phyloP scores from a whole-genome alignment of 2,113 vertebrate species.

The Pachyramphus minor region DNA sequence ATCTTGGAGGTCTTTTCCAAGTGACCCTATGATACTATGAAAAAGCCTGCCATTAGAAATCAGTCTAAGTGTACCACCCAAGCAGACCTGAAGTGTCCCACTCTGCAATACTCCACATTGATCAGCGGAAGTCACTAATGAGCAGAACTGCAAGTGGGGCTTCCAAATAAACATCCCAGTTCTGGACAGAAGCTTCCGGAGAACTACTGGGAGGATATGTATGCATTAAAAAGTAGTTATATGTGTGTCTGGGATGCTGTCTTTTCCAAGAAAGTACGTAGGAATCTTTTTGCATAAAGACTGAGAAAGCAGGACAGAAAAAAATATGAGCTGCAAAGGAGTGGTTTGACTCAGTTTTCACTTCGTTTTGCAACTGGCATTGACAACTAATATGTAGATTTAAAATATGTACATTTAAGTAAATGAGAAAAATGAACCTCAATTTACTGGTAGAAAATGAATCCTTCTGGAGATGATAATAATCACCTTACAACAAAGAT shows the following conservation, averaged over 20 bases:
- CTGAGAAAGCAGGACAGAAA: neutral
- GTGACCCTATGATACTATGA: neutral
- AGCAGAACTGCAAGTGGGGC: neutral
- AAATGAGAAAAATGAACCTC: neutral
- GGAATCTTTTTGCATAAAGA: neutral
- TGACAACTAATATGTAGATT: neutral
- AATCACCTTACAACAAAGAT: conserved; percentile 1
- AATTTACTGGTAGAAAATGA: neutral
- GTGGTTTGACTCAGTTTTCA: neutral
- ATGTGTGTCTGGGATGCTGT: neutral
- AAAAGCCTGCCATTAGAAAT: neutral
- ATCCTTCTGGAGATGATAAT: neutral
- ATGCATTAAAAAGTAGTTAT: neutral
- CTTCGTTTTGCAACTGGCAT: neutral
- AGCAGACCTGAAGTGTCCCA: neutral
- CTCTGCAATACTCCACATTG: neutral
- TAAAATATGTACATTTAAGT: neutral
- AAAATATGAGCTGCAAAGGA: neutral
- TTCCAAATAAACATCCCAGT: neutral
- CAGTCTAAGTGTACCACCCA: neutral
- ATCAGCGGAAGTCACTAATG: neutral
- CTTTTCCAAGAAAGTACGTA: neutral
- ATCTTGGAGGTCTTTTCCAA: neutral
- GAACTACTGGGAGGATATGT: neutral
- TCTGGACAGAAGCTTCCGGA: neutral